Conservation (phyloP, 2,113 vertebrate genomes). For the Spea bombifrons region DNA sequence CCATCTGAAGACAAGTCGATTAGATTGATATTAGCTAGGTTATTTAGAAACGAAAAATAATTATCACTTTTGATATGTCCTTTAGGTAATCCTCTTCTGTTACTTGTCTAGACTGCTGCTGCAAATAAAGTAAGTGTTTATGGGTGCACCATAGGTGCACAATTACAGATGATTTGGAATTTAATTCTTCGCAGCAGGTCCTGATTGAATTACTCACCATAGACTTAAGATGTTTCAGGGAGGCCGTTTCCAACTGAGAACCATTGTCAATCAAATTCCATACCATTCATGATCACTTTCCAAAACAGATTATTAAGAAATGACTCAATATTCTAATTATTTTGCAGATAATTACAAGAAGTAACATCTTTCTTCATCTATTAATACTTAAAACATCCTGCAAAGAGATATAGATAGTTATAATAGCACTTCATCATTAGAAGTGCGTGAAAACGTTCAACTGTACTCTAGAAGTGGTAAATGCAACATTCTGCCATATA, state of each 20-base stretch:
- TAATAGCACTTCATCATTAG: too few relatives aligned
- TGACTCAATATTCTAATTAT: neutral
- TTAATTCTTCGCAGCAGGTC: slow-evolving; percentile 46
- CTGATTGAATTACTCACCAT: slow-evolving; percentile 44
- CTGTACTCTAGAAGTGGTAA: too few relatives aligned
- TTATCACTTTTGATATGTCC: slow-evolving; percentile 29
- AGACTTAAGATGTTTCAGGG: slow-evolving; percentile 40
- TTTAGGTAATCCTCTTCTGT: slow-evolving; percentile 36
- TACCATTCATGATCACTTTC: slow-evolving; percentile 35
- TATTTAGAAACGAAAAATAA: neutral
- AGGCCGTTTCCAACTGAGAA: slow-evolving; percentile 30
- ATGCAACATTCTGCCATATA: too few relatives aligned
- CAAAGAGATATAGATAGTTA: too few relatives aligned
- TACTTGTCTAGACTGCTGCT: slow-evolving; percentile 41
- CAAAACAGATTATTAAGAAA: slow-evolving; percentile 30
- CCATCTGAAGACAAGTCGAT: too few relatives aligned
- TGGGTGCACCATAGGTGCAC: slow-evolving; percentile 42
- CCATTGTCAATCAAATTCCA: slow-evolving; percentile 36
- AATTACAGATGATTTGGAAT: slow-evolving; percentile 46
- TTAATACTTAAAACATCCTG: too few relatives aligned
- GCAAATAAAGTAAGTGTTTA: slow-evolving; percentile 43
- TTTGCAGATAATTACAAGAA: too few relatives aligned
- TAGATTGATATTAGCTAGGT: too few relatives aligned
- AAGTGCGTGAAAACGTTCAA: too few relatives aligned
- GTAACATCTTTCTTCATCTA: too few relatives aligned